phyloP scores from a whole-genome alignment of 2,797 vertebrate species.

The Moxostoma hubbsi region DNA sequence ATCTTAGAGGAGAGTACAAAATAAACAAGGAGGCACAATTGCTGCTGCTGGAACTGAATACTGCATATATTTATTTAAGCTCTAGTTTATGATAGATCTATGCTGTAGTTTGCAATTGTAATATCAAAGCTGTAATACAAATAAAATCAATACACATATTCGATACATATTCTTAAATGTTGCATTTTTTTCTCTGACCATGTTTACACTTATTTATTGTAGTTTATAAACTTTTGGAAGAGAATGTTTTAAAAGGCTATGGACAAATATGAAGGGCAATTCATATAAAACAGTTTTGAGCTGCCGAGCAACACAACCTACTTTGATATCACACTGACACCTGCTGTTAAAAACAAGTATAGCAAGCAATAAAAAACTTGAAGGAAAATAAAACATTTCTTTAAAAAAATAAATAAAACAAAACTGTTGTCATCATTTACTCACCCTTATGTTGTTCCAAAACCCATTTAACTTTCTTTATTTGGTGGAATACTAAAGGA shows the following conservation, averaged over 20 bases:
- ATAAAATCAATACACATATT: slow-evolving; percentile 1
- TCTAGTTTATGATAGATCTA: not conserved
- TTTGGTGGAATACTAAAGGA: no score
- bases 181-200: not conserved
- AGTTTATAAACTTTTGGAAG: not conserved
- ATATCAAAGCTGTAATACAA: not conserved
- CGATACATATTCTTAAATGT: not conserved
- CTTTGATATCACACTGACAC: slow-evolving; percentile 34
- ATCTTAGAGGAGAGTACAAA: slow-evolving; percentile 82
- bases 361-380: not conserved
- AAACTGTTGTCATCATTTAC: not conserved
- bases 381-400: not conserved
- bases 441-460: no score
- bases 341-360: slow-evolving; percentile 27
- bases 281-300: not conserved
- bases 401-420: no score
- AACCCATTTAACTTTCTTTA: no score
- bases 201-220: not conserved
- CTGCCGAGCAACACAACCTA: not conserved
- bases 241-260: not conserved
- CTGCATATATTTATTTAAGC: slow-evolving; percentile 1
- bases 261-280: not conserved
- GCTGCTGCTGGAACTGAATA: slow-evolving; percentile 57
- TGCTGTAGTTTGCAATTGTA: not conserved
- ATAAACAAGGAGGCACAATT: slow-evolving; percentile 67